A percentile compares a stretch with the other conserved stretches of the same genome.
phyloP scores from a whole-genome alignment of 2,797 vertebrate genomes.

The Neopelma chrysocephalum region DNA sequence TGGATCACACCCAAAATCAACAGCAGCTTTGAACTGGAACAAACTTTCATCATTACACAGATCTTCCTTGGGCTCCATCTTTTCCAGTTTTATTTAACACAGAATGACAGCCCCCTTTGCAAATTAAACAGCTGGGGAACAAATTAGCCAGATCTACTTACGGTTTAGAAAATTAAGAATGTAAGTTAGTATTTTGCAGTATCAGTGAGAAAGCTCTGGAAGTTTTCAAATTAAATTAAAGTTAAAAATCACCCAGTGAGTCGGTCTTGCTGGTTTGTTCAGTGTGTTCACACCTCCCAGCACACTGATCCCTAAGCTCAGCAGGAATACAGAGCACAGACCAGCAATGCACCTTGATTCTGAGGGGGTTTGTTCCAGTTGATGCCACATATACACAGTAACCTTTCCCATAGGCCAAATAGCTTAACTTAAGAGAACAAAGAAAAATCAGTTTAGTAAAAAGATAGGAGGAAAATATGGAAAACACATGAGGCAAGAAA shows the following conservation, averaged over 20 bases:
- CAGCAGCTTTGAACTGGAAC: conserved; percentile 1
- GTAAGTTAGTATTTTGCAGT: not conserved
- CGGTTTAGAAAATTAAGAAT: not conserved
- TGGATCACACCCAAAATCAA: not conserved
- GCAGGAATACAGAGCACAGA: not conserved
- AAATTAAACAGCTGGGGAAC: conserved; percentile 5
- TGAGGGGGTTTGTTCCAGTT: not conserved
- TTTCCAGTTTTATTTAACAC: not conserved
- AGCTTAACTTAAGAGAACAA: not conserved
- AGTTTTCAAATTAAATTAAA: not conserved
- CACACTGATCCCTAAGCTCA: not conserved
- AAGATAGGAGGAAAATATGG: not conserved
- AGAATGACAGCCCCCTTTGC: not conserved
- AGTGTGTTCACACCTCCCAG: not conserved
- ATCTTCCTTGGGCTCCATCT: not conserved
- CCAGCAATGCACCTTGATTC: not conserved
- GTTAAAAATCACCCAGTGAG: not conserved
- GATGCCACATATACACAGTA: not conserved
- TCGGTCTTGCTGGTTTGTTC: not conserved
- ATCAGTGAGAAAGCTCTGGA: not conserved
- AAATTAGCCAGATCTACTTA: conserved; percentile 9
- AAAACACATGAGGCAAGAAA: not conserved
- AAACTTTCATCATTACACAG: not conserved
- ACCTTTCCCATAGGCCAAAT: not conserved
- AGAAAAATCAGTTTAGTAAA: not conserved